phyloP scores from a whole-genome alignment of 35 echinoderm and acorn worm genomes.

The Strongylocentrotus purpuratus region DNA sequence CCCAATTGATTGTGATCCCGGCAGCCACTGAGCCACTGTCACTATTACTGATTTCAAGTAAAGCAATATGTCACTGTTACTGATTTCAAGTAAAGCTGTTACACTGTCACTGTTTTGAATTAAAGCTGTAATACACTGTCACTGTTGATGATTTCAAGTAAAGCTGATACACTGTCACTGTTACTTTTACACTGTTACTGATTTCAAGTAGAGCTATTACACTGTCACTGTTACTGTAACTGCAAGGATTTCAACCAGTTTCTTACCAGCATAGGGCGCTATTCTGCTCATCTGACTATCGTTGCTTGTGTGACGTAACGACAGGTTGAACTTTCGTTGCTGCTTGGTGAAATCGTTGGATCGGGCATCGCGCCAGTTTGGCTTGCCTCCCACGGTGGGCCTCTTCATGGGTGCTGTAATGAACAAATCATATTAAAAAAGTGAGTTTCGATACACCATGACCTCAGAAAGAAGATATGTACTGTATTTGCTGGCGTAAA shows the following conservation, averaged over 20 bases:
- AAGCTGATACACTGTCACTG: too few relatives aligned
- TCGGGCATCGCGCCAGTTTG: constrained; percentile 64
- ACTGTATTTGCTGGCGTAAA: too few relatives aligned
- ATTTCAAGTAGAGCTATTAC: too few relatives aligned
- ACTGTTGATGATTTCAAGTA: too few relatives aligned
- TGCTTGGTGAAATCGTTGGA: constrained; percentile 62
- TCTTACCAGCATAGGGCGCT: constrained; percentile 78
- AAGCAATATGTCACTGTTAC: too few relatives aligned
- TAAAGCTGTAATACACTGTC: too few relatives aligned
- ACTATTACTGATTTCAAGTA: too few relatives aligned
- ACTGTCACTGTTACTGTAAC: neutral
- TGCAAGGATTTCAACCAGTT: neutral
- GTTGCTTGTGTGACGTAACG: constrained; percentile 52
- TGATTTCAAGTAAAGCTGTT: neutral
- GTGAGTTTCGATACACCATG: neutral
- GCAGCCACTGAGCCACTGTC: too few relatives aligned
- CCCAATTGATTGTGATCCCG: too few relatives aligned
- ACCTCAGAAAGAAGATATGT: too few relatives aligned
- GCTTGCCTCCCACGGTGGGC: neutral
- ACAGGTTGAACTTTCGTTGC: constrained; percentile 63
- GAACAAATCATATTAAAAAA: neutral
- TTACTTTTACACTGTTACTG: neutral
- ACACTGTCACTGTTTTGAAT: neutral
- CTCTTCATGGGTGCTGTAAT: constrained; percentile 66
- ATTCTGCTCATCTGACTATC: constrained; percentile 50